A percentile compares a stretch with the other conserved stretches of the same genome.
Evolutionary conservation across 1,140 invertebrate genomes (phyloP).

Genomic region (Hyposmocoma kahamanoa): DNA sequence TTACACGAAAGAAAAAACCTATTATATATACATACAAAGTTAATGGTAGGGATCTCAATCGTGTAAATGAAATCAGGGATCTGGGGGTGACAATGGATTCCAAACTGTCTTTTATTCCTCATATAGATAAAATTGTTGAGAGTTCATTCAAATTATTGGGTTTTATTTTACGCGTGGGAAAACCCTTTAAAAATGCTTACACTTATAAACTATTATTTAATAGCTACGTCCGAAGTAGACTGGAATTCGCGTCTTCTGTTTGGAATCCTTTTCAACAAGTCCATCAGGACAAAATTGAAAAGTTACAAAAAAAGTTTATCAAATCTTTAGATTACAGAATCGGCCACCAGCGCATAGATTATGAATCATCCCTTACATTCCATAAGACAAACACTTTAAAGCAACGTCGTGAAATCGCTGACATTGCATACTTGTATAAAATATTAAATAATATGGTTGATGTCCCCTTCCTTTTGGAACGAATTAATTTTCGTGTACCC

Average conservation of each 20-base stretch:
- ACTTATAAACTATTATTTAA: slow-evolving; percentile 5
- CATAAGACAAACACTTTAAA: not conserved
- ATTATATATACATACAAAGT: not conserved
- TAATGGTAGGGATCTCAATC: not conserved
- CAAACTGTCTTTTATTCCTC: slow-evolving; percentile 1
- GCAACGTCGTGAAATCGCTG: not conserved
- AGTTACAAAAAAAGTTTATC: slow-evolving; percentile 6
- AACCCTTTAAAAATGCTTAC: not conserved
- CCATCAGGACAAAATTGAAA: slow-evolving; percentile 4
- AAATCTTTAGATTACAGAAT: not conserved
- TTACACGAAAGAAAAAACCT: not conserved
- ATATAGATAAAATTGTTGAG: not conserved
- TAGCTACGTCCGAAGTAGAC: slow-evolving; percentile 3
- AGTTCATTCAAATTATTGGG: slow-evolving; percentile 3
- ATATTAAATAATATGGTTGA: not conserved
- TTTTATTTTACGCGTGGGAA: slow-evolving; percentile 1
- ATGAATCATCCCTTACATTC: not conserved
- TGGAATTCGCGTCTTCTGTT: slow-evolving; percentile 1
- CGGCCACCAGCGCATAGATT: not conserved
- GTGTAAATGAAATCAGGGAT: not conserved
- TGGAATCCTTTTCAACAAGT: not conserved
- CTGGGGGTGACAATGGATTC: slow-evolving; percentile 5
- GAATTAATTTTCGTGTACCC: not conserved
- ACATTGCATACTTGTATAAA: not conserved
- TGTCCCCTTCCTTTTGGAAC: not conserved